phyloP scores from a whole-genome alignment of 23 tunicate genomes.

The Aplidium turbinatum region DNA sequence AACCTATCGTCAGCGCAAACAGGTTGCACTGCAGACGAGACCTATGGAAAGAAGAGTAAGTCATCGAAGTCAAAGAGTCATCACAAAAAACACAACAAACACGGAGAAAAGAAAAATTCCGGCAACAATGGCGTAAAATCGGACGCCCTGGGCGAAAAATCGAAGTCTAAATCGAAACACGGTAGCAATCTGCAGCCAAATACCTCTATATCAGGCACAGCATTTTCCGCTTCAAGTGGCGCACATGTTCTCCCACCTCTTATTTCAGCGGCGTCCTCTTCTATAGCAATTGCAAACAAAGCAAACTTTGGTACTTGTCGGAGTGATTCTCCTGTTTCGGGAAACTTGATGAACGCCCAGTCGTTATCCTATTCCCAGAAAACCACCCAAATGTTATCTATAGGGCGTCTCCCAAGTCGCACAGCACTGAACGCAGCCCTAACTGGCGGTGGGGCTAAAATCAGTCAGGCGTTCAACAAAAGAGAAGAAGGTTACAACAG shows the following conservation, averaged over 20 bases:
- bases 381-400: background rate
- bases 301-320: too few relatives aligned
- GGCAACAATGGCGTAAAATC: background rate
- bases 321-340: too few relatives aligned
- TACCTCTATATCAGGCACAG: too few relatives aligned
- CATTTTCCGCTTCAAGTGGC: too few relatives aligned
- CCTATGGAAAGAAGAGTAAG: slow-evolving; percentile 21
- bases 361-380: too few relatives aligned
- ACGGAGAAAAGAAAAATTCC: slow-evolving; percentile 3
- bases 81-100: slow-evolving; percentile 38
- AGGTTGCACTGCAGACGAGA: slow-evolving; percentile 27
- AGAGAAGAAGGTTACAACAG: slow-evolving; percentile 8
- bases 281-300: too few relatives aligned
- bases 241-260: too few relatives aligned
- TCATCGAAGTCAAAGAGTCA: slow-evolving; percentile 33
- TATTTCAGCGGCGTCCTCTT: too few relatives aligned
- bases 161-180: slow-evolving; percentile 25
- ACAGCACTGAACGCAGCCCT: background rate
- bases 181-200: too few relatives aligned
- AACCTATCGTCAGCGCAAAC: background rate
- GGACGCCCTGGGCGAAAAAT: background rate
- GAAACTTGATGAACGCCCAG: too few relatives aligned
- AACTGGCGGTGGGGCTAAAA: slow-evolving; percentile 43
- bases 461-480: slow-evolving; percentile 29
- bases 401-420: slow-evolving; percentile 9